Base-by-base conservation (phyloP, 1,140 invertebrate genomes). In the Xylocopa sonorina region DNA sequence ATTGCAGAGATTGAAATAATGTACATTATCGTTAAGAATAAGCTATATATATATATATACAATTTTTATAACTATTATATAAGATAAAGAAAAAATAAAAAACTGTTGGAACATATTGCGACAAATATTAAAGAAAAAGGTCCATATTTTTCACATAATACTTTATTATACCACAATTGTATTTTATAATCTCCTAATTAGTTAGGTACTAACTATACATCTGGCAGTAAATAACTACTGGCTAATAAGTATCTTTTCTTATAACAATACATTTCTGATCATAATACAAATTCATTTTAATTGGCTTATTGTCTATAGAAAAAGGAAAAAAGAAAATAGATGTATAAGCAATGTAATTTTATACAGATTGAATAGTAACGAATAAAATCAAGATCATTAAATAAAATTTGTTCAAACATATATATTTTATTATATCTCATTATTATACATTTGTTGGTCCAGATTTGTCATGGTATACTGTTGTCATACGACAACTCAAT, bases 381-480 rank as follows among this genome's bases (percentile, higher is more conserved):
- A 24, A 43, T 53, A 53, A 48, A 78, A 60, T 69, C 3, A 60
- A 29, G 16, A 29, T 60, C 10, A 38, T 16, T 18, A 62, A 82
- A 53, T 27, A 24, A 80, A 57, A 7, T 68, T 84, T 53, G 68
- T 51, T 41, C 43, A 86, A 69, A 80, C 46, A 50, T 46, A 75
- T 60, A 67, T 83, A 78, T 63, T 83, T 83, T 66, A 80, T 81
- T 82, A 80, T 27, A 80, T 71, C 53, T 60, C 14, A 72, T 80
- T 76, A 87, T 80, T 77, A 78, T 87, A 85, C 79, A 84, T 78
- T 67, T 86, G 58, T 88, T 88, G 84, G 86, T 86, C 84, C 86
- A 80, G 74, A 78, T 77, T 66, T 78, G 79, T 84, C 68, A 48
- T 74, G 62, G 51, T 86, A 78, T 78, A 81, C 32, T 29, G 43